phyloP scores from a whole-genome alignment of 2,797 vertebrate species.

The Mus caroli region DNA sequence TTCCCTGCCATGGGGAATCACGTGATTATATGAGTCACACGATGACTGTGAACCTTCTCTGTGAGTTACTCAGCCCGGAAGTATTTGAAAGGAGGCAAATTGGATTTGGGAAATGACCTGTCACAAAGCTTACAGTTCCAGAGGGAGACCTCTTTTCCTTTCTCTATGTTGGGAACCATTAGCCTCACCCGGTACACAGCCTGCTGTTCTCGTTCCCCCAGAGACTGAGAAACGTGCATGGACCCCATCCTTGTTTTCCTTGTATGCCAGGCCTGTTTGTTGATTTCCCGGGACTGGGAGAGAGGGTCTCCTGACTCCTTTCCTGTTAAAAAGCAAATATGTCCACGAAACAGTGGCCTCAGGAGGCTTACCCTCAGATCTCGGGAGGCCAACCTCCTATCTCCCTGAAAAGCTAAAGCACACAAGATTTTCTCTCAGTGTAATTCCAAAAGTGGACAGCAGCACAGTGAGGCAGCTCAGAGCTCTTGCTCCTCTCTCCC shows the following conservation, averaged over 20 bases:
- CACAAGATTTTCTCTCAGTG: slow-evolving; percentile 65
- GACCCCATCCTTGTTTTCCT: background rate
- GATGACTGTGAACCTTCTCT: background rate
- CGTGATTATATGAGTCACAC: background rate
- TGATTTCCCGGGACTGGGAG: slow-evolving; percentile 5
- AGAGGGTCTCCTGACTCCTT: slow-evolving; percentile 56
- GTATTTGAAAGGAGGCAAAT: background rate
- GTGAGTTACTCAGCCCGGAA: background rate
- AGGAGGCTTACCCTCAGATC: slow-evolving; percentile 59
- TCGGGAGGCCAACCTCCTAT: slow-evolving; percentile 69
- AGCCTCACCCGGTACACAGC: background rate
- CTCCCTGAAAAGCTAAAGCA: slow-evolving; percentile 78
- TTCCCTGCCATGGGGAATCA: accelerated
- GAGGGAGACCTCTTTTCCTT: no score
- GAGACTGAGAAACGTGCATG: background rate
- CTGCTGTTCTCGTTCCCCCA: background rate
- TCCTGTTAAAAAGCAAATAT: slow-evolving; percentile 73
- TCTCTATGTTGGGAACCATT: background rate
- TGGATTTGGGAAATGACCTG: background rate
- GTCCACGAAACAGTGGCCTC: slow-evolving; percentile 32
- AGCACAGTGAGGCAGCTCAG: background rate
- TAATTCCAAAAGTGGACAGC: slow-evolving; percentile 55
- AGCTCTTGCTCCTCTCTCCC: background rate
- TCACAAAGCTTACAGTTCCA: background rate
- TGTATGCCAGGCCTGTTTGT: background rate